A percentile compares a stretch with the other conserved stretches of the same genome.
These are phyloP conservation scores for Drepana falcataria DNA, from an alignment of 2,888 invertebrate species.

Conservation along the genomic window DNA sequence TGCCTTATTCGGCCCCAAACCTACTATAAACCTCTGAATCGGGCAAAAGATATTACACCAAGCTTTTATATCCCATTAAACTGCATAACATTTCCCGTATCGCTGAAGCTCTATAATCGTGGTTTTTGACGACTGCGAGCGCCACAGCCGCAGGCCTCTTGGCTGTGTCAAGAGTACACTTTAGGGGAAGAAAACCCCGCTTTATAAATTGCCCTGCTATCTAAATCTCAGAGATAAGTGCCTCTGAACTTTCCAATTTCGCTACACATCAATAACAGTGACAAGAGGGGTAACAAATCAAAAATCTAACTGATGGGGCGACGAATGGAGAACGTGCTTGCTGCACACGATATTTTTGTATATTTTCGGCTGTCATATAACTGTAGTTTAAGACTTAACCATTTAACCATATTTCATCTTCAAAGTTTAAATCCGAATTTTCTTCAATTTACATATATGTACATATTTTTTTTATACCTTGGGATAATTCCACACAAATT, in stretches of 20 bases:
- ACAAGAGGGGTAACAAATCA: constrained; percentile 72
- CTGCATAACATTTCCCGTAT: constrained; percentile 18
- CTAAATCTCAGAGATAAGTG: constrained; percentile 76
- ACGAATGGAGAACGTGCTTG: constrained; percentile 24
- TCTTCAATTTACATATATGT: too few species aligned
- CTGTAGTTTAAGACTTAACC: too few species aligned
- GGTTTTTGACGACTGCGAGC: constrained; percentile 16
- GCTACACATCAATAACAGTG: constrained; percentile 77
- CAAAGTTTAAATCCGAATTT: too few species aligned
- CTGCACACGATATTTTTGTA: not conserved
- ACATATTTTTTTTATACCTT: too few species aligned
- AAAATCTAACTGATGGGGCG: constrained; percentile 54
- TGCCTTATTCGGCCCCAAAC: not conserved
- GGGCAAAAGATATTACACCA: not conserved
- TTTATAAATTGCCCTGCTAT: constrained; percentile 77
- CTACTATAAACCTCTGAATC: not conserved
- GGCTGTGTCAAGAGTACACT: constrained; percentile 58
- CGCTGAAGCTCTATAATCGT: constrained; percentile 23
- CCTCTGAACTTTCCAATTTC: constrained; percentile 77
- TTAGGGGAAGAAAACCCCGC: constrained; percentile 63
- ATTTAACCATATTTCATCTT: too few species aligned
- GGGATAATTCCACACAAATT: too few species aligned
- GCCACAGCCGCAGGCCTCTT: constrained; percentile 34
- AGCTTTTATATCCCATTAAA: not conserved
- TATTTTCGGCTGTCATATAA: not conserved